Evolutionary conservation across 23 tunicate genomes (phyloP).

Genomic region (Trididemnum nubilum): DNA sequence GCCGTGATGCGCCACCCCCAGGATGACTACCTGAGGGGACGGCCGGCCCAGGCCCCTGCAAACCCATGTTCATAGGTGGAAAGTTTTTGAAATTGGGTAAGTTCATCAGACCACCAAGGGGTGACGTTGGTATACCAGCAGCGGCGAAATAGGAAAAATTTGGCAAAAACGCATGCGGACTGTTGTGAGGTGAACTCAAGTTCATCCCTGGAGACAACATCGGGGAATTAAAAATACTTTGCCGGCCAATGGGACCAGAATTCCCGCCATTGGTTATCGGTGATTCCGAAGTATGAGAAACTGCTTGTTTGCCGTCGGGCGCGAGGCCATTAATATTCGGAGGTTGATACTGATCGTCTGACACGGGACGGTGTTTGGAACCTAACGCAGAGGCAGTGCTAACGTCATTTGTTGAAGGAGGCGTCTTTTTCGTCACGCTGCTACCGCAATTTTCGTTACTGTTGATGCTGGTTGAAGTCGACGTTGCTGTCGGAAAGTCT

Average conservation of each 20-base stretch:
- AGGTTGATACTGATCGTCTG: background rate
- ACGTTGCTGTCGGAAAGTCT: background rate
- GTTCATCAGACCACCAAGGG: constrained; percentile 53
- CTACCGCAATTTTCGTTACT: background rate
- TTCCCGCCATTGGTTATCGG: background rate
- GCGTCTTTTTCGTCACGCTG: background rate
- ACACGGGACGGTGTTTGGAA: background rate
- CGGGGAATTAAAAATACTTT: constrained; percentile 36
- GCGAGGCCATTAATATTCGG: background rate
- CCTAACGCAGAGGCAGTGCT: background rate
- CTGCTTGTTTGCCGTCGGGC: background rate
- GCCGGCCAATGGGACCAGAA: background rate
- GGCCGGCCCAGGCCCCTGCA: constrained; percentile 21
- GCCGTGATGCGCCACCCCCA: constrained; percentile 32
- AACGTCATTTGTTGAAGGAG: background rate
- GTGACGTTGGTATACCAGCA: constrained; percentile 32
- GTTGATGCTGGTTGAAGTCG: background rate
- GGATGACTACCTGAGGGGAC: constrained; percentile 31
- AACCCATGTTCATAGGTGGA: constrained; percentile 29
- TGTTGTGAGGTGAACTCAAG: constrained; percentile 28
- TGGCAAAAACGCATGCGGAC: constrained; percentile 31
- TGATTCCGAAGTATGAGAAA: background rate
- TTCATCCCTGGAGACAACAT: constrained; percentile 43
- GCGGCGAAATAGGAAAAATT: constrained; percentile 32
- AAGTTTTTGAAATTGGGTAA: constrained; percentile 42